Percentiles rank a stretch among this genome's conserved stretches.
Conservation (phyloP, 2,797 vertebrate genomes). For the Sciurus vulgaris region DNA sequence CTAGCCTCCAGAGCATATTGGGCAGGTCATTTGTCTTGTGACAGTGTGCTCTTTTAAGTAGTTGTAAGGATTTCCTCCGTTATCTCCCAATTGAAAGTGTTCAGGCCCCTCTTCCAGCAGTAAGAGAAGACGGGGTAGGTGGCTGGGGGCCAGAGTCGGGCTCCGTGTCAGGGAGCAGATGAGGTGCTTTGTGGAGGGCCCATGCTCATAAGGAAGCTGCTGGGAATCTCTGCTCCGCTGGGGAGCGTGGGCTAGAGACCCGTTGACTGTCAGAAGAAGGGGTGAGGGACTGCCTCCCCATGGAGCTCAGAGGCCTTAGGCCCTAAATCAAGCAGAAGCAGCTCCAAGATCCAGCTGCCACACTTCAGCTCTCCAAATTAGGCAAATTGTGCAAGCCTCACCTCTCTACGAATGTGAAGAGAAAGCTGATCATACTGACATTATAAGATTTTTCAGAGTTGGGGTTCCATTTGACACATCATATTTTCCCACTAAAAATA, state of each 20-base stretch:
- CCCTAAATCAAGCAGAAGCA: too few species aligned
- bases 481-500: not conserved
- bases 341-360: too few species aligned
- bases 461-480: not conserved
- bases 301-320: fast-evolving
- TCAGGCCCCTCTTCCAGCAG: fast-evolving
- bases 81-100: not conserved
- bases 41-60: not conserved
- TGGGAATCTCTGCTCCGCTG: too few species aligned
- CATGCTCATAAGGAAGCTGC: too few species aligned
- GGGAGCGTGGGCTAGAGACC: too few species aligned
- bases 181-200: too few species aligned
- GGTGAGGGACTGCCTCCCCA: not conserved
- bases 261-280: not conserved
- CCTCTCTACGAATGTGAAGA: not conserved
- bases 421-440: fast-evolving
- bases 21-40: not conserved
- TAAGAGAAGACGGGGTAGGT: not conserved
- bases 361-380: not conserved
- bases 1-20: not conserved
- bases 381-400: not conserved
- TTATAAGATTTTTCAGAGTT: not conserved
- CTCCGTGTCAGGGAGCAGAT: not conserved
- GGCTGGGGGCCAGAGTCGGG: too few species aligned
- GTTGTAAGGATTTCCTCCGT: not conserved